Percentiles rank a stretch among this genome's conserved stretches.
Conservation (phyloP, 2,888 invertebrate species). For the Tetheella fluctuosa region DNA sequence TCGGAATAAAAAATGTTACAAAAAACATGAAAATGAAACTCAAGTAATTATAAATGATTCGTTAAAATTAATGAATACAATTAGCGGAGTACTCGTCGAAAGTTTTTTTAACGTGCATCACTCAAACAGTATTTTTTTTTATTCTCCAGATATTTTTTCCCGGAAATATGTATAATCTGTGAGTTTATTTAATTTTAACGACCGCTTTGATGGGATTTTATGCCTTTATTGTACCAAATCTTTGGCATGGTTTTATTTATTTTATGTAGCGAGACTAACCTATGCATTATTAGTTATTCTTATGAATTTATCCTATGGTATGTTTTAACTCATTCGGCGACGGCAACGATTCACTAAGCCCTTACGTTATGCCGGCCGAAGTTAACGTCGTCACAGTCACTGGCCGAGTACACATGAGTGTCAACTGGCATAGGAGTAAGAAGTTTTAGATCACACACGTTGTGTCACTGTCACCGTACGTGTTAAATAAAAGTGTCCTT, state of each 20-base stretch:
- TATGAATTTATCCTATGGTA: too few species aligned
- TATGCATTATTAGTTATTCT: too few species aligned
- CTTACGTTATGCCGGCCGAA: too few species aligned
- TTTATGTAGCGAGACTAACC: neutral
- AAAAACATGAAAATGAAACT: neutral
- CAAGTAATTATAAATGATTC: slow-evolving; percentile 3
- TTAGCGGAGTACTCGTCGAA: neutral
- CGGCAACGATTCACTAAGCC: too few species aligned
- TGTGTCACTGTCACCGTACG: too few species aligned
- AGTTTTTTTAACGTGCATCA: neutral
- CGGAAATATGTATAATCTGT: neutral
- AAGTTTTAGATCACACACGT: too few species aligned
- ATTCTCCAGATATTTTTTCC: neutral
- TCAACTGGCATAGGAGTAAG: too few species aligned
- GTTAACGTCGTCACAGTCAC: too few species aligned
- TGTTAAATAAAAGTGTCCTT: too few species aligned
- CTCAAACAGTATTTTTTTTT: neutral
- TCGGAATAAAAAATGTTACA: neutral
- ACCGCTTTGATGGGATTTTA: neutral
- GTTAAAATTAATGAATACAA: slow-evolving; percentile 3
- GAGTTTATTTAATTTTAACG: neutral
- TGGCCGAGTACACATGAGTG: too few species aligned
- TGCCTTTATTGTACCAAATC: neutral
- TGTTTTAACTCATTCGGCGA: too few species aligned
- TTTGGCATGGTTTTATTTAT: neutral